Evolutionary conservation across 2,797 vertebrate species (phyloP).

Genomic region (Hemibagrus guttatus): DNA sequence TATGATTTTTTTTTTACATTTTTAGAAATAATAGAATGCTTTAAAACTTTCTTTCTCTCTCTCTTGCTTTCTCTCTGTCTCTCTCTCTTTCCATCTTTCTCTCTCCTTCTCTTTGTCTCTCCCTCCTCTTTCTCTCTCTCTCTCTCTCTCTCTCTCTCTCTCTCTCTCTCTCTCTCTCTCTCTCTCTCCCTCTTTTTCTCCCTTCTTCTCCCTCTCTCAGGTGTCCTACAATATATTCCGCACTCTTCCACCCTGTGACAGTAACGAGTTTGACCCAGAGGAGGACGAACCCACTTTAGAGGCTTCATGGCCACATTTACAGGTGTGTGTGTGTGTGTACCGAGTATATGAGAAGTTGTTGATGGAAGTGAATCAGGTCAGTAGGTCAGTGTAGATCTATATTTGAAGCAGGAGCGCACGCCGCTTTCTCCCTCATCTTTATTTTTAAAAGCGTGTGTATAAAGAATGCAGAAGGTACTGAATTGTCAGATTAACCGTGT

Average conservation of each 20-base stretch:
- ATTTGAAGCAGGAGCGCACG: slow-evolving; percentile 63
- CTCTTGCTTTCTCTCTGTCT: slow-evolving; percentile 16
- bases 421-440: slow-evolving; percentile 42
- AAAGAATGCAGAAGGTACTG: too few relatives aligned
- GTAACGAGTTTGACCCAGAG: slow-evolving; percentile 98
- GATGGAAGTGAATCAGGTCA: not conserved
- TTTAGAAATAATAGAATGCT: not conserved
- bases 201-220: slow-evolving; percentile 65
- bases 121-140: too few relatives aligned
- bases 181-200: not conserved
- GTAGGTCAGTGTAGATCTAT: not conserved
- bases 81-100: slow-evolving; percentile 46
- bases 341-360: not conserved
- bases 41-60: not conserved
- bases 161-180: not conserved
- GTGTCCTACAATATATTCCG: slow-evolving; percentile 99
- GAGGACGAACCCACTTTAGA: slow-evolving; percentile 98
- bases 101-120: not conserved
- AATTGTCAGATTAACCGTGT: not conserved
- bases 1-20: not conserved
- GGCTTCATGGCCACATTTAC: slow-evolving; percentile 98
- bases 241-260: slow-evolving; percentile 98
- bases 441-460: not conserved
- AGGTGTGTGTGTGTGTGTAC: slow-evolving; percentile 68
- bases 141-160: slow-evolving; percentile 15